These are phyloP conservation scores for Drosophila fungiperda DNA, from an alignment of 2,888 invertebrate genomes.

Conservation along the genomic window DNA sequence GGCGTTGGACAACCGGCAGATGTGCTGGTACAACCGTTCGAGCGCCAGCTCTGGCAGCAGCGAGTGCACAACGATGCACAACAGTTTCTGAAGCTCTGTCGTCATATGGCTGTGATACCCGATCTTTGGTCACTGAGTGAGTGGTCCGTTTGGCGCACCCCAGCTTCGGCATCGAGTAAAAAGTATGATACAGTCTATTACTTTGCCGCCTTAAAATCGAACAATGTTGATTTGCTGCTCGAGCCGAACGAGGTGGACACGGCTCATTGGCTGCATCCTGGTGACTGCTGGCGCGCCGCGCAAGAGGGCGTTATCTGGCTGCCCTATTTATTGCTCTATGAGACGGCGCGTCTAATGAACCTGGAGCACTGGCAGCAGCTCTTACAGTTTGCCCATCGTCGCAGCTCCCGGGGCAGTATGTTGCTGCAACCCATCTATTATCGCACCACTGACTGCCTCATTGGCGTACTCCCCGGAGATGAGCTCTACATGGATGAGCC, in stretches of 20 bases:
- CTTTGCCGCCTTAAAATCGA: slow-evolving; percentile 55
- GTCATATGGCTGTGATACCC: slow-evolving; percentile 89
- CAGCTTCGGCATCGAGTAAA: slow-evolving; percentile 83
- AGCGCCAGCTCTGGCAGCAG: slow-evolving; percentile 88
- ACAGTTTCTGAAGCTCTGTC: slow-evolving; percentile 89
- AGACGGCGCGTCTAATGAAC: slow-evolving; percentile 88
- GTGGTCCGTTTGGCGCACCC: slow-evolving; percentile 95
- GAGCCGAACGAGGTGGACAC: slow-evolving; percentile 72
- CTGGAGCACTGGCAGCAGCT: slow-evolving; percentile 87
- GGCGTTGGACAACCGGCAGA: slow-evolving; percentile 74
- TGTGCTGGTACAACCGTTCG: slow-evolving; percentile 85
- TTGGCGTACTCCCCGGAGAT: slow-evolving; percentile 88
- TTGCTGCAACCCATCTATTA: slow-evolving; percentile 86
- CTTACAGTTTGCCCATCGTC: slow-evolving; percentile 86
- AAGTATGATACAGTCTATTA: slow-evolving; percentile 79
- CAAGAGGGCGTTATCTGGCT: slow-evolving; percentile 83
- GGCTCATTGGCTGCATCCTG: slow-evolving; percentile 59
- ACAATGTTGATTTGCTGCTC: slow-evolving; percentile 58
- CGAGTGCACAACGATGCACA: slow-evolving; percentile 82
- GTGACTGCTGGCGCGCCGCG: slow-evolving; percentile 57
- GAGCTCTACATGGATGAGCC: slow-evolving; percentile 85
- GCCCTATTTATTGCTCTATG: slow-evolving; percentile 91
- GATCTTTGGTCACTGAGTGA: slow-evolving; percentile 92
- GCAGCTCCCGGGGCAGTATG: slow-evolving; percentile 87
- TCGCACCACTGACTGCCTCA: slow-evolving; percentile 87